Percentiles rank a stretch among this genome's conserved stretches.
phyloP scores from a whole-genome alignment of 2,113 vertebrate genomes.

The Pavo muticus region DNA sequence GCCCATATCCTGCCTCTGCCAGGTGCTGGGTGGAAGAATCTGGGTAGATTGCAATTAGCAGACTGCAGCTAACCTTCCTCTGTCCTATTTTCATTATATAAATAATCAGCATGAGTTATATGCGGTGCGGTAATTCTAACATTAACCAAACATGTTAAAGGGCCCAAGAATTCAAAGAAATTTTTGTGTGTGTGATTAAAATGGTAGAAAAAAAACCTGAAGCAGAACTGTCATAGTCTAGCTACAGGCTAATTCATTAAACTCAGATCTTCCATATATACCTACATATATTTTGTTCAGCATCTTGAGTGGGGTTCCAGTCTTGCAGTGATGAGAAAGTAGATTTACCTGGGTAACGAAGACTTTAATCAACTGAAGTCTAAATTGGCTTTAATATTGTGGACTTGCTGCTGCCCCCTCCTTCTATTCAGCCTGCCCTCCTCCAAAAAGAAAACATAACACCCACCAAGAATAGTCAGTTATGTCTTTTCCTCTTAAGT shows the following conservation, averaged over 20 bases:
- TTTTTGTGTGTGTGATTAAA: background rate
- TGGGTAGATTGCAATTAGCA: background rate
- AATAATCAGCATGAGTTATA: background rate
- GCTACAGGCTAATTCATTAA: background rate
- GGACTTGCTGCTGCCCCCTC: background rate
- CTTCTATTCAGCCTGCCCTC: background rate
- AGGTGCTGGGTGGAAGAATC: background rate
- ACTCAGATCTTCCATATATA: background rate
- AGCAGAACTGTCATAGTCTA: background rate
- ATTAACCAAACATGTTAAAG: background rate
- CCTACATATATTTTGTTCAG: background rate
- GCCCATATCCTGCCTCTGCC: background rate
- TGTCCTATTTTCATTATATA: background rate
- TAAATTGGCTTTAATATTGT: background rate
- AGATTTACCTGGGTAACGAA: background rate
- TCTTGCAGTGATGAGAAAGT: background rate
- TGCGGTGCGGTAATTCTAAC: background rate
- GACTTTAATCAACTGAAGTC: background rate
- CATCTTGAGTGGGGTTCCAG: accelerated
- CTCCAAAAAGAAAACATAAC: background rate
- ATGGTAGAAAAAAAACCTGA: background rate
- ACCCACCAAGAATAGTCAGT: background rate
- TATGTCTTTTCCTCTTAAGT: background rate
- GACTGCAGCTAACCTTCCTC: background rate
- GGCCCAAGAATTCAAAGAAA: background rate